phyloP scores from a whole-genome alignment of 2,888 invertebrate genomes.

The Zeuzera pyrina region DNA sequence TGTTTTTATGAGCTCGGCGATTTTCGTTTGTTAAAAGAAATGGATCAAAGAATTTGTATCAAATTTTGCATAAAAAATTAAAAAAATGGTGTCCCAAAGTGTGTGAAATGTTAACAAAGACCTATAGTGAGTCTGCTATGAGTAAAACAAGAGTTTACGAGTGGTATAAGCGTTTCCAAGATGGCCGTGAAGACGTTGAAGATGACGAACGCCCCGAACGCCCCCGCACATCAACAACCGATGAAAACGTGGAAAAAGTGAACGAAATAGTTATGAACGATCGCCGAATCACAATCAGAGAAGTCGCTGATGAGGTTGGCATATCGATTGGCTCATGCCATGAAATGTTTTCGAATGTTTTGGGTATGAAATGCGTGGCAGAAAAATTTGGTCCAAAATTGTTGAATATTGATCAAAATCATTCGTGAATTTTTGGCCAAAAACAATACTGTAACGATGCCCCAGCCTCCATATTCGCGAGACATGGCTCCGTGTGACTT shows the following conservation, averaged over 20 bases:
- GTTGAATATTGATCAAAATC: neutral
- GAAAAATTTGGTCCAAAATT: neutral
- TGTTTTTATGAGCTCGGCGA: neutral
- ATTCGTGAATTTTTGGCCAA: neutral
- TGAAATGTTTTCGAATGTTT: neutral
- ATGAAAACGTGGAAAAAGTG: conserved; percentile 7
- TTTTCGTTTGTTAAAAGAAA: neutral
- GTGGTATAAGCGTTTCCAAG: neutral
- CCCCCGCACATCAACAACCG: conserved; percentile 7
- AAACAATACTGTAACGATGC: neutral
- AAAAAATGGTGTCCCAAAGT: neutral
- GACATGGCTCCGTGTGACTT: neutral
- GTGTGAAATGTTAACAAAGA: neutral
- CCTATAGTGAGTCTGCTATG: neutral
- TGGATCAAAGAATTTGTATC: neutral
- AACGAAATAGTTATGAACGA: conserved; percentile 4
- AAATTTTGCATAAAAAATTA: neutral
- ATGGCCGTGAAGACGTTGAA: conserved; percentile 1
- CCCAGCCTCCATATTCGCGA: no score
- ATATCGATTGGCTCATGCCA: neutral
- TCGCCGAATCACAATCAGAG: no score
- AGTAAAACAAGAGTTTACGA: neutral
- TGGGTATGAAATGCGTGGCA: neutral
- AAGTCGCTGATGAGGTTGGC: conserved; percentile 4
- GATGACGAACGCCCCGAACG: conserved; percentile 6